Evolutionary conservation across 2,888 invertebrate species (phyloP).

Genomic region (Melieria crassipennis): DNA sequence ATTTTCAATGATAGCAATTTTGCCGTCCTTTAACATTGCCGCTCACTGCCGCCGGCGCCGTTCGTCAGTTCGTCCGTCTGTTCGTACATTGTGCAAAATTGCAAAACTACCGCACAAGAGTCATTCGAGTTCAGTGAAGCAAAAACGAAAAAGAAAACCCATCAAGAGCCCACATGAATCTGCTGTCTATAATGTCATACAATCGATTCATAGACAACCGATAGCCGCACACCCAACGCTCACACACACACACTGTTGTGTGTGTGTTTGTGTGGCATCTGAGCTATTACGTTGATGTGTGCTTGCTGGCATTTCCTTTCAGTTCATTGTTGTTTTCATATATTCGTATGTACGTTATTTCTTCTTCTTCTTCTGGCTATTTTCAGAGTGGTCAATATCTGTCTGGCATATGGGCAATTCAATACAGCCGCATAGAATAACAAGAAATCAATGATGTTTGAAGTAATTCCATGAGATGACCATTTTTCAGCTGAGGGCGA

Average conservation of each 20-base stretch:
- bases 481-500: background rate
- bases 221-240: background rate
- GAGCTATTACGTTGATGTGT: background rate
- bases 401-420: background rate
- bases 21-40: too few species aligned
- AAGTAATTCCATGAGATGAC: background rate
- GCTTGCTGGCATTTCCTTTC: background rate
- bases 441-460: conserved; percentile 8
- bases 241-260: too few species aligned
- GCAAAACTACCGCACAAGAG: conserved; percentile 6
- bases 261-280: background rate
- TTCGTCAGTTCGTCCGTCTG: too few species aligned
- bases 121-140: conserved; percentile 30
- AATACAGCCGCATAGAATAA: background rate
- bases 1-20: too few species aligned
- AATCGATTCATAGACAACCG: conserved; percentile 16
- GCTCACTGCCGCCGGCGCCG: too few species aligned
- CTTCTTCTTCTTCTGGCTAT: too few species aligned
- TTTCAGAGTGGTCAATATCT: background rate
- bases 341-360: background rate
- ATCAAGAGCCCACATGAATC: conserved; percentile 20
- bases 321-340: background rate
- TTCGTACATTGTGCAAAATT: background rate
- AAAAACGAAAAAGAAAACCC: background rate
- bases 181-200: background rate